Evolutionary conservation across 2,888 invertebrate species (phyloP).

Genomic region (Sicus ferrugineus): DNA sequence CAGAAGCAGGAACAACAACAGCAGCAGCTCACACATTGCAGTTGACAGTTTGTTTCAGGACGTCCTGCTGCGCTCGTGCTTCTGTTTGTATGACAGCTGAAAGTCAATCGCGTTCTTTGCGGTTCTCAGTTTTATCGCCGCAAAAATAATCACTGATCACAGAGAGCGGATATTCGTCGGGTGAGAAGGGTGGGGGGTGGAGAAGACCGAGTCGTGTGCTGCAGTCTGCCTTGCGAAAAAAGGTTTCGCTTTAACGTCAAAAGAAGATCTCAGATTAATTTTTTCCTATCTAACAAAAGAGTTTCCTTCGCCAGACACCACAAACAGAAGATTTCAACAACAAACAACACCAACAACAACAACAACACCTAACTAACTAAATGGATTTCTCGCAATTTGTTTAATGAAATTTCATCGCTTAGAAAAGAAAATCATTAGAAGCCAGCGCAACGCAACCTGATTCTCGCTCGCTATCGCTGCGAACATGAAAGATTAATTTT

Average conservation of each 20-base stretch:
- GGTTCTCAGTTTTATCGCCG: constrained; percentile 8
- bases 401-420: constrained; percentile 26
- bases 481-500: constrained; percentile 29
- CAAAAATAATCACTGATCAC: constrained; percentile 16
- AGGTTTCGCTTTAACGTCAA: background rate
- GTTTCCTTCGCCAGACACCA: too few species aligned
- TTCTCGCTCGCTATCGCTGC: too few species aligned
- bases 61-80: constrained; percentile 1
- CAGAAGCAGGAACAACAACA: constrained; percentile 6
- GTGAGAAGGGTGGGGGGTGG: background rate
- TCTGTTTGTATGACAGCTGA: background rate
- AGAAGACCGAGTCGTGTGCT: too few species aligned
- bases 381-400: constrained; percentile 22
- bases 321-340: background rate
- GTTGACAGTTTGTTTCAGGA: constrained; percentile 7
- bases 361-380: background rate
- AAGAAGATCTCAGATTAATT: too few species aligned
- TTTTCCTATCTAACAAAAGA: too few species aligned
- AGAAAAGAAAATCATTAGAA: constrained; percentile 30
- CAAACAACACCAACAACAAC: background rate
- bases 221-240: too few species aligned
- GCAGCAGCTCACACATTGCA: background rate
- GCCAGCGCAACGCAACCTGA: background rate
- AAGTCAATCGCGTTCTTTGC: constrained; percentile 25
- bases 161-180: background rate